These are phyloP conservation scores for Leptodactylus fuscus DNA, from an alignment of 2,113 vertebrate species.

Conservation along the genomic window DNA sequence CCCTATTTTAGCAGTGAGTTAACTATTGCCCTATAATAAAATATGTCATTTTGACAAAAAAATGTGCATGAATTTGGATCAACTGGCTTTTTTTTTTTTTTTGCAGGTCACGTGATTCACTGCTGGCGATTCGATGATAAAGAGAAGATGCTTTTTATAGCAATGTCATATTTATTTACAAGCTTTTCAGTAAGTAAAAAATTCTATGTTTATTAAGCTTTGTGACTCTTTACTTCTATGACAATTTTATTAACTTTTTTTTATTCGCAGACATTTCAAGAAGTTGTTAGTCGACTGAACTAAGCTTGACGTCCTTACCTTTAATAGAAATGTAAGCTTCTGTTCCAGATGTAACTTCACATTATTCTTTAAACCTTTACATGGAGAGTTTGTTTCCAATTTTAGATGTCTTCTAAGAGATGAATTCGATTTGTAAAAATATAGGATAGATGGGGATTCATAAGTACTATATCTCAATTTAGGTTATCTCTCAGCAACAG, in stretches of 20 bases:
- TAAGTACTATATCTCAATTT: too few relatives aligned
- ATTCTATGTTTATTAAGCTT: background rate
- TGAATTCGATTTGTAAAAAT: too few relatives aligned
- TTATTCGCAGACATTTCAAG: constrained; percentile 33
- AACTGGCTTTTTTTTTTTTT: background rate
- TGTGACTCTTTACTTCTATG: background rate
- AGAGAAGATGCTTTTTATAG: constrained; percentile 65
- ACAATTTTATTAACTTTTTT: background rate
- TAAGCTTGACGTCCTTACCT: background rate
- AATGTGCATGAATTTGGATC: too few relatives aligned
- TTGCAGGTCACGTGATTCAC: constrained; percentile 66
- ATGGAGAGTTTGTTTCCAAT: background rate
- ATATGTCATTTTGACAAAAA: too few relatives aligned
- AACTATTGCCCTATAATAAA: too few relatives aligned
- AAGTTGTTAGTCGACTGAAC: constrained; percentile 6
- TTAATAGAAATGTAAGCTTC: background rate
- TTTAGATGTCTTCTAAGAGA: background rate
- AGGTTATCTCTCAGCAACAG: too few relatives aligned
- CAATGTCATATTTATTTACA: constrained; percentile 67
- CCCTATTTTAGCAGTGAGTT: too few relatives aligned
- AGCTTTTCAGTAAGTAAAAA: constrained; percentile 61
- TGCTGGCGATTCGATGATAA: constrained; percentile 66
- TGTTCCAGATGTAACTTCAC: background rate
- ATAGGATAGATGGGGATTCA: too few relatives aligned
- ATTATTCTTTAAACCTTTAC: background rate